Conservation (phyloP, 2,113 vertebrate genomes). For the Synchiropus splendidus region DNA sequence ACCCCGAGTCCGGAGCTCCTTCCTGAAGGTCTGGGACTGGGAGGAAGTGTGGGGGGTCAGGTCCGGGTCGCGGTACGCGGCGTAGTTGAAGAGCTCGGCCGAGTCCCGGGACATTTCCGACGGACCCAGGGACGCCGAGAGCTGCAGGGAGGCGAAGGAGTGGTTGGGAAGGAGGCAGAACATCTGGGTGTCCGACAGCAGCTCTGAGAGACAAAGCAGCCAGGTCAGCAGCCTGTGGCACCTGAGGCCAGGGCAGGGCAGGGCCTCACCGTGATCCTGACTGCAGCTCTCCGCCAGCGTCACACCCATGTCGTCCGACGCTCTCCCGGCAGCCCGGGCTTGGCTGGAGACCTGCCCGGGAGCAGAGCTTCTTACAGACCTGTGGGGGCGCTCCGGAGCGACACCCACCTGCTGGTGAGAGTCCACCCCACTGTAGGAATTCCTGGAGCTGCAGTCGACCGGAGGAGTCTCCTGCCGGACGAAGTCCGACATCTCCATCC, state of each 20-base stretch:
- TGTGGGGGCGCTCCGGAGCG: too few relatives aligned
- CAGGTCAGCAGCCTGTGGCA: not conserved
- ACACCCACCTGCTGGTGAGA: slow-evolving; percentile 78
- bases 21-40: slow-evolving; percentile 89
- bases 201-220: slow-evolving; percentile 64
- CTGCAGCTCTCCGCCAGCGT: slow-evolving; percentile 92
- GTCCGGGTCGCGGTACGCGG: slow-evolving; percentile 82
- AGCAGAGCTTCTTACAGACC: too few relatives aligned
- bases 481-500: slow-evolving; percentile 96
- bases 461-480: slow-evolving; percentile 91
- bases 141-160: slow-evolving; percentile 94
- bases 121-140: slow-evolving; percentile 84
- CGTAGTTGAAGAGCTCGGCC: slow-evolving; percentile 69
- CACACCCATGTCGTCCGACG: slow-evolving; percentile 89
- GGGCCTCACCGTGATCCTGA: slow-evolving; percentile 82
- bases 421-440: slow-evolving; percentile 92
- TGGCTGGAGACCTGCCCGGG: too few relatives aligned
- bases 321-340: slow-evolving; percentile 53
- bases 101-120: slow-evolving; percentile 80
- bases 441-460: slow-evolving; percentile 96
- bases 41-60: slow-evolving; percentile 71
- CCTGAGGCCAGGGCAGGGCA: too few relatives aligned
- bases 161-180: slow-evolving; percentile 91
- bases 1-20: slow-evolving; percentile 88
- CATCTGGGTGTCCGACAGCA: slow-evolving; percentile 87